These are phyloP conservation scores for Anorthoa munda DNA, from an alignment of 2,888 invertebrate genomes.

Conservation along the genomic window DNA sequence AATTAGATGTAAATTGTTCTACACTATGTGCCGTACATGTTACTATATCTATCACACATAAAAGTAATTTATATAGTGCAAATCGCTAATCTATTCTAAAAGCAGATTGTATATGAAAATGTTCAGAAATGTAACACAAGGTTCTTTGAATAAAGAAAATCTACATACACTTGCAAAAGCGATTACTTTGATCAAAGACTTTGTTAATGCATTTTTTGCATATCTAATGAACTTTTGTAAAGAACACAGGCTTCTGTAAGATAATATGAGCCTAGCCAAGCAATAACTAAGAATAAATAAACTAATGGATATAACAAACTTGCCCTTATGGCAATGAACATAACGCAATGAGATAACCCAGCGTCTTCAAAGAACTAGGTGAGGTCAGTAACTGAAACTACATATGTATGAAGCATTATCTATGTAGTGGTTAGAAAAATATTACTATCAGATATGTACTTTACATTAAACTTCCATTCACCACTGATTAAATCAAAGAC, in stretches of 20 bases:
- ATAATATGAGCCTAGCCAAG: neutral
- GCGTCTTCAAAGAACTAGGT: conserved; percentile 64
- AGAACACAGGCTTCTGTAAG: neutral
- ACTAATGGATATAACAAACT: conserved; percentile 30
- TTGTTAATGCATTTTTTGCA: neutral
- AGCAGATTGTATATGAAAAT: neutral
- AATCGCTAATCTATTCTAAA: neutral
- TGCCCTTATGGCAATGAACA: conserved; percentile 47
- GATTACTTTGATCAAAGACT: conserved; percentile 1
- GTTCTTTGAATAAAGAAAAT: neutral
- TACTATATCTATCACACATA: neutral
- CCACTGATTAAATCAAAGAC: conserved; percentile 4
- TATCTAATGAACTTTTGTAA: neutral
- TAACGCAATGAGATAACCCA: conserved; percentile 71
- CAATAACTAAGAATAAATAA: conserved; percentile 6
- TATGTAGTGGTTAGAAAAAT: conserved; percentile 36
- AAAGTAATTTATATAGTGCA: conserved; percentile 5
- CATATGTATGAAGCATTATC: conserved; percentile 26
- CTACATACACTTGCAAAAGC: neutral
- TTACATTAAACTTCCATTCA: conserved; percentile 22
- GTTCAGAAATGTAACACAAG: neutral
- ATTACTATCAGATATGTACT: conserved; percentile 29
- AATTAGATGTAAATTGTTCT: conserved; percentile 41
- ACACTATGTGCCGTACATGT: neutral
- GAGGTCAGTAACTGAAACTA: conserved; percentile 70